Conservation (phyloP, 2,113 vertebrate species). For the Myiozetetes cayanensis region DNA sequence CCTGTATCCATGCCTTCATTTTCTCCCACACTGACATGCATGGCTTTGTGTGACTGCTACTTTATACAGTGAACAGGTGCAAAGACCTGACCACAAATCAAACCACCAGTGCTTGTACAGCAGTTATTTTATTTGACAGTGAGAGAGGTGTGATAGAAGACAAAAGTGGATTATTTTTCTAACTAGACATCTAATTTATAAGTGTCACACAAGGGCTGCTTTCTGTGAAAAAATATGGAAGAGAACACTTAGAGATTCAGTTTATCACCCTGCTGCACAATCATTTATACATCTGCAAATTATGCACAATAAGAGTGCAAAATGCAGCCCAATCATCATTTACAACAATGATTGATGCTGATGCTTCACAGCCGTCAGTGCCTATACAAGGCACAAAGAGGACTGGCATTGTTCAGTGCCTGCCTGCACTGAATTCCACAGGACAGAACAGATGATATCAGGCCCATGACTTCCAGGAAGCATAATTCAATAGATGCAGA, state of each 20-base stretch:
- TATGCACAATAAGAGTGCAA: background rate
- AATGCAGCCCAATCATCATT: background rate
- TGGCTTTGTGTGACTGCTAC: background rate
- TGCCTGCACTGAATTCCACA: background rate
- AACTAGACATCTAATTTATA: slow-evolving; percentile 22
- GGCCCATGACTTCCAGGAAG: background rate
- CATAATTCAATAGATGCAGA: background rate
- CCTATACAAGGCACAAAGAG: background rate
- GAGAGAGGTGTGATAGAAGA: background rate
- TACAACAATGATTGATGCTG: background rate
- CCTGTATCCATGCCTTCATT: background rate
- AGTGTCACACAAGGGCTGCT: background rate
- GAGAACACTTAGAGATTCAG: background rate
- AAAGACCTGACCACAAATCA: slow-evolving; percentile 8
- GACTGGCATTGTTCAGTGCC: background rate
- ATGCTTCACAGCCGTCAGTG: background rate
- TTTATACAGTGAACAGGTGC: background rate
- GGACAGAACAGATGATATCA: background rate
- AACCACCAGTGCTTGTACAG: background rate
- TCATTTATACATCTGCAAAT: slow-evolving; percentile 13
- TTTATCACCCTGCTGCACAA: background rate
- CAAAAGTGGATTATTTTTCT: background rate
- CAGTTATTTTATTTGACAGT: background rate
- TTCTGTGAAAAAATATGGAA: slow-evolving; percentile 12
- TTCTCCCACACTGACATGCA: background rate